Conservation (phyloP, 2,113 vertebrate genomes). For the Lophotis ruficrista region DNA sequence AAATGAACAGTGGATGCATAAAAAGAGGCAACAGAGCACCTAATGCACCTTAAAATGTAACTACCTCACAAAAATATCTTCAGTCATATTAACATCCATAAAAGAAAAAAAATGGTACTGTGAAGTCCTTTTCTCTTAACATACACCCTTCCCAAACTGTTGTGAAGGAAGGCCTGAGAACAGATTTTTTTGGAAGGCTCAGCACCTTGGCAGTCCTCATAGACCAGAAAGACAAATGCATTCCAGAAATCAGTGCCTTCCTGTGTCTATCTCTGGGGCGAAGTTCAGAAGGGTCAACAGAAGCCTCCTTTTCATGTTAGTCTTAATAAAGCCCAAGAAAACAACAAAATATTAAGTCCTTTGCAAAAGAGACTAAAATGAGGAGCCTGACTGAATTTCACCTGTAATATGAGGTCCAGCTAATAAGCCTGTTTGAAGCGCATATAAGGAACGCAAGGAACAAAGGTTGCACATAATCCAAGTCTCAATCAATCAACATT, state of each 20-base stretch:
- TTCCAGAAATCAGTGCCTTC: neutral
- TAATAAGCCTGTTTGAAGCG: neutral
- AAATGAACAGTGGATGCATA: neutral
- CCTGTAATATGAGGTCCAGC: neutral
- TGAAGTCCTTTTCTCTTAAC: neutral
- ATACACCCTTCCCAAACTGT: neutral
- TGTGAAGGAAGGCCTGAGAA: neutral
- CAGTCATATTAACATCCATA: constrained; percentile 20
- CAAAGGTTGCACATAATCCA: neutral
- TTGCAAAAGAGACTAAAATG: neutral
- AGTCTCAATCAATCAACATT: neutral
- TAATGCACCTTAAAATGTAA: constrained; percentile 33
- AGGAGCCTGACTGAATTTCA: neutral
- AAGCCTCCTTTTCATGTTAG: neutral
- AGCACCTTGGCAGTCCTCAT: neutral
- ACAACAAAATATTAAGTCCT: neutral
- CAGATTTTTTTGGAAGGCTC: neutral
- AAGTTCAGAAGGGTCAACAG: neutral
- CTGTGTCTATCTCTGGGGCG: neutral
- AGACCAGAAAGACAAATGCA: neutral
- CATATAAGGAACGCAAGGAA: neutral
- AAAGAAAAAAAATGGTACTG: neutral
- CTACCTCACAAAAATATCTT: constrained; percentile 34
- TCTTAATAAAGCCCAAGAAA: neutral
- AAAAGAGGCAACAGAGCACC: constrained; percentile 38